A percentile compares a stretch with the other conserved stretches of the same genome.
Evolutionary conservation across 2,113 vertebrate genomes (phyloP).

Genomic region (Gallinago undulata): DNA sequence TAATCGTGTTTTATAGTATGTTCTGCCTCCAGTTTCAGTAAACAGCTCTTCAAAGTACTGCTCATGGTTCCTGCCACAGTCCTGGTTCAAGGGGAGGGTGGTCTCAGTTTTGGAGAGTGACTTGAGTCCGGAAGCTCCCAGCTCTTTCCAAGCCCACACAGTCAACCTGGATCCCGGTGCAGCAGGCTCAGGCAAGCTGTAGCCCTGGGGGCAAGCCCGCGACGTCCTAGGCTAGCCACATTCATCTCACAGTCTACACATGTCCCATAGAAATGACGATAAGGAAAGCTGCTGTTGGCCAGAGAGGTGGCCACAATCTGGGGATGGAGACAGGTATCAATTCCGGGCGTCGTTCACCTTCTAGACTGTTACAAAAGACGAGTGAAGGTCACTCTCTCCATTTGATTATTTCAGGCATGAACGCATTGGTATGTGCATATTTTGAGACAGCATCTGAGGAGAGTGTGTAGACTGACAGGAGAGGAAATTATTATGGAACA

Average conservation of each 20-base stretch:
- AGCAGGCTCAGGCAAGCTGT: neutral
- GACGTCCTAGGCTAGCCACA: neutral
- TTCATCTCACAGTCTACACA: neutral
- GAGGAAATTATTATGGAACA: neutral
- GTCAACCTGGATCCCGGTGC: fast-evolving
- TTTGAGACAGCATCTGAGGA: neutral
- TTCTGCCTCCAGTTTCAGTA: neutral
- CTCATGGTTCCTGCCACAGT: neutral
- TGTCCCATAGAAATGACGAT: fast-evolving
- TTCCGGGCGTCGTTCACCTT: neutral
- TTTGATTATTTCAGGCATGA: neutral
- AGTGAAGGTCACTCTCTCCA: neutral
- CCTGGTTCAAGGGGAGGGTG: too few species aligned
- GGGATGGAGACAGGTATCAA: neutral
- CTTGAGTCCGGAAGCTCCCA: fast-evolving
- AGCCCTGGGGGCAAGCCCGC: fast-evolving
- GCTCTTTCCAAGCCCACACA: fast-evolving
- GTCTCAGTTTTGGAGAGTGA: neutral
- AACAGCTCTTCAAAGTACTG: neutral
- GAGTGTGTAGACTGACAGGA: neutral
- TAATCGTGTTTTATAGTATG: neutral
- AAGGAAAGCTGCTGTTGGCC: neutral
- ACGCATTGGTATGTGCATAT: neutral
- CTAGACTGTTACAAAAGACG: neutral
- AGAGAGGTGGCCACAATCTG: fast-evolving